Conservation (phyloP, 1,140 invertebrate species). For the Caenorhabditis briggsae region DNA sequence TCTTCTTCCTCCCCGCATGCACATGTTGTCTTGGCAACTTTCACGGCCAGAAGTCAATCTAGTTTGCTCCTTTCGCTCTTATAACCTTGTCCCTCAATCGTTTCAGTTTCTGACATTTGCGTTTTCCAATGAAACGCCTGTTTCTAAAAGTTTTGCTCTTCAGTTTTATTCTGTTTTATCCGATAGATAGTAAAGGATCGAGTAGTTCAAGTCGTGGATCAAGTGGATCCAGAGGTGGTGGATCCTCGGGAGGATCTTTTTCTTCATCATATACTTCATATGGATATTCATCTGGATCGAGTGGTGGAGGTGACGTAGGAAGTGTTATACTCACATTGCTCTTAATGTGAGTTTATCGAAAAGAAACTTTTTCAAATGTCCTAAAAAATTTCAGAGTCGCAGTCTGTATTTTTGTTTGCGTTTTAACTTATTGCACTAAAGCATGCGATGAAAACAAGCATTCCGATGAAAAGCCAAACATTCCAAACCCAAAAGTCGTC, state of each 20-base stretch:
- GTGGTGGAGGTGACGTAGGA: neutral
- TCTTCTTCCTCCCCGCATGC: neutral
- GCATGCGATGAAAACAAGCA: too few species aligned
- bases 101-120: too few species aligned
- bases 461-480: too few species aligned
- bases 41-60: neutral
- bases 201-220: neutral
- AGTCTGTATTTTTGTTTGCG: too few species aligned
- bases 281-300: neutral
- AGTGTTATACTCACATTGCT: too few species aligned
- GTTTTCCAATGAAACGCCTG: too few species aligned
- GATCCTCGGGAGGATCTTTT: neutral
- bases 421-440: too few species aligned
- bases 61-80: neutral
- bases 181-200: neutral
- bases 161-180: neutral
- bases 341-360: neutral
- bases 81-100: too few species aligned
- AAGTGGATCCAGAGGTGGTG: neutral
- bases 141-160: neutral
- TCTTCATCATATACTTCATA: neutral
- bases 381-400: neutral
- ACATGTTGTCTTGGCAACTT: constrained; percentile 5
- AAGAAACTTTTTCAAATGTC: neutral
- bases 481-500: too few species aligned